Evolutionary conservation across 2,113 vertebrate species (phyloP).

Genomic region (Odocoileus hemionus): DNA sequence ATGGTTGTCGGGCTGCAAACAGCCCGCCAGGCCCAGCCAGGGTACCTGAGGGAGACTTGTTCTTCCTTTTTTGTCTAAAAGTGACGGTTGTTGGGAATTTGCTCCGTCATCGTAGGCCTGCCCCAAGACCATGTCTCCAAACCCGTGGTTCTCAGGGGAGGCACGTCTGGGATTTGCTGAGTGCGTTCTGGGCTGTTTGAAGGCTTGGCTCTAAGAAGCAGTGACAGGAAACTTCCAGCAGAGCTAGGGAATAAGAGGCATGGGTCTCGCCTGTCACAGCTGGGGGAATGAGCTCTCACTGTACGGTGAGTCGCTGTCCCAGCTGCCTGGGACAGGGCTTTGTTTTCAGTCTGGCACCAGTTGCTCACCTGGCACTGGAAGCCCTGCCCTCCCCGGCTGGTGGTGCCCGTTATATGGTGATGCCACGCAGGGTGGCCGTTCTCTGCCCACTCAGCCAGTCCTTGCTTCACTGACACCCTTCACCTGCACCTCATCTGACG

Average conservation of each 20-base stretch:
- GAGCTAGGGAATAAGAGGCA: background rate
- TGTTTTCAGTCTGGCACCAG: background rate
- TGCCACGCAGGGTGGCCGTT: background rate
- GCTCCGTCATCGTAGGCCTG: background rate
- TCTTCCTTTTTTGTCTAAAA: background rate
- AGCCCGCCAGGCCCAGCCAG: background rate
- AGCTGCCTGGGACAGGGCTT: background rate
- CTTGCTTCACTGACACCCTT: background rate
- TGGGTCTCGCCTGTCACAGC: background rate
- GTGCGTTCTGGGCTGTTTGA: background rate
- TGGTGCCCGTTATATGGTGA: background rate
- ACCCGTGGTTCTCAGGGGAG: background rate
- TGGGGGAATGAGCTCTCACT: background rate
- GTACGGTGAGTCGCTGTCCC: accelerated
- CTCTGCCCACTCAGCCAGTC: background rate
- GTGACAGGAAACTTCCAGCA: background rate
- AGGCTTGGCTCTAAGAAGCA: background rate
- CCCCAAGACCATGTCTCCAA: background rate
- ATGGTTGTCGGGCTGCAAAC: background rate
- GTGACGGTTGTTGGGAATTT: background rate
- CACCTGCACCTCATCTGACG: background rate
- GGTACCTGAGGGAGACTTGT: background rate
- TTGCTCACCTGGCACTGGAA: background rate
- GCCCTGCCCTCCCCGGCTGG: background rate
- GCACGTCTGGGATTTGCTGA: background rate